phyloP scores from a whole-genome alignment of 2,888 invertebrate species.

The Chalcosyrphus nemorum region DNA sequence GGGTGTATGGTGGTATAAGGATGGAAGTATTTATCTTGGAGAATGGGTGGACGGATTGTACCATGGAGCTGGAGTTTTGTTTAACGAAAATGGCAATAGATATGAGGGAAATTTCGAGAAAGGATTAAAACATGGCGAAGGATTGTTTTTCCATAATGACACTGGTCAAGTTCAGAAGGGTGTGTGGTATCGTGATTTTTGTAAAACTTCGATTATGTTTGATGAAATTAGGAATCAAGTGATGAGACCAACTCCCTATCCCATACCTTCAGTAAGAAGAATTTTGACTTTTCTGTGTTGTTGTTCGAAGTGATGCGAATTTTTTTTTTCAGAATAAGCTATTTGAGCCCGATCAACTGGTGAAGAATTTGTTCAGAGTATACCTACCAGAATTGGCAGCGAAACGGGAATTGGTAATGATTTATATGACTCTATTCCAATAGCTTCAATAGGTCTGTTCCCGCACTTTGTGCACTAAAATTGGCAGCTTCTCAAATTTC shows the following conservation, averaged over 20 bases:
- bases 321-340: slow-evolving; percentile 73
- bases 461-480: too few species aligned
- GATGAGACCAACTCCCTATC: slow-evolving; percentile 75
- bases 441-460: too few species aligned
- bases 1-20: slow-evolving; percentile 79
- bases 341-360: slow-evolving; percentile 77
- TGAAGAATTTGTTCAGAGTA: slow-evolving; percentile 76
- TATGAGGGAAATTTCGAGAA: slow-evolving; percentile 80
- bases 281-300: too few species aligned
- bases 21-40: slow-evolving; percentile 79
- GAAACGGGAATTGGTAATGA: slow-evolving; percentile 16
- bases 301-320: too few species aligned
- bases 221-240: slow-evolving; percentile 78
- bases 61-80: slow-evolving; percentile 79
- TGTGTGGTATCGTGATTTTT: slow-evolving; percentile 78
- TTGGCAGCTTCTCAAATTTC: too few species aligned
- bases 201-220: slow-evolving; percentile 77
- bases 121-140: slow-evolving; percentile 80
- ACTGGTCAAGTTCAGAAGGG: slow-evolving; percentile 81
- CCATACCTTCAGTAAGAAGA: slow-evolving; percentile 77
- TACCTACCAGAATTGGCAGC: slow-evolving; percentile 71
- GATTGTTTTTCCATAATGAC: slow-evolving; percentile 79
- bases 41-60: slow-evolving; percentile 78
- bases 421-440: too few species aligned
- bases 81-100: slow-evolving; percentile 79